Base-by-base conservation (phyloP, 2,888 invertebrate species). In the Phyto melanocephala region DNA sequence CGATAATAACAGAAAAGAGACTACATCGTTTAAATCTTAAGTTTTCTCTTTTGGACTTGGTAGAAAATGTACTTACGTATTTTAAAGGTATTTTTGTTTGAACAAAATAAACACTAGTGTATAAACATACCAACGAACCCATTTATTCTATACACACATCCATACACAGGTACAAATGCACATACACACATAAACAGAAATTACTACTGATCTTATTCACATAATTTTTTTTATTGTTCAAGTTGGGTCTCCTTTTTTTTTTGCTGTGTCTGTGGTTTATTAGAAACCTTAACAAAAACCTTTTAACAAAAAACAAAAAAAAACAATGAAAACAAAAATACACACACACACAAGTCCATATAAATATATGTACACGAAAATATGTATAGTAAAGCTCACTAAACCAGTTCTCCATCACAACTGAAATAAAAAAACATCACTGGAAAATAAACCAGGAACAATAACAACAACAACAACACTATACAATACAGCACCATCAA, bases 271-370 rank as follows among this genome's bases (percentile, higher is more conserved):
- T 63, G 68, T 15, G 62, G 54, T 70, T 75, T 58, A 58, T 65
- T 62, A 37, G 75, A 82, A 75, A 82, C 82, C 79, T 71, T 82
- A 79, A 54, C 70, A 75, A 79, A 79, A 65, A 74, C 78, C 45
- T 40, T 70, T 58, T 40, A 42, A 22, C 56, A 35, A 56, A 62
- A 28, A 42, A 65, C 7, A 13, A 35, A 40, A 11, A 45, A 68
- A 52, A 20, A 50, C n/a, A n/a, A n/a, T n/a, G n/a, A 35, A 5
- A 50, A 15, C 10, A 50, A 37, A 28, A 28, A 28, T 15, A 2
- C 40, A 47, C 20, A 3, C 22, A 20, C 42, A 8, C 17, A 5
- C 37, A 58, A 42, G 24, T 6, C 28, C 28, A 17, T n/a, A 52
- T 17, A 33, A 20, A 33, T 13, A 2, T 33, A 50, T n/a, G 4